Evolutionary conservation across 1,140 invertebrate genomes (phyloP).

Genomic region (Apis laboriosa): DNA sequence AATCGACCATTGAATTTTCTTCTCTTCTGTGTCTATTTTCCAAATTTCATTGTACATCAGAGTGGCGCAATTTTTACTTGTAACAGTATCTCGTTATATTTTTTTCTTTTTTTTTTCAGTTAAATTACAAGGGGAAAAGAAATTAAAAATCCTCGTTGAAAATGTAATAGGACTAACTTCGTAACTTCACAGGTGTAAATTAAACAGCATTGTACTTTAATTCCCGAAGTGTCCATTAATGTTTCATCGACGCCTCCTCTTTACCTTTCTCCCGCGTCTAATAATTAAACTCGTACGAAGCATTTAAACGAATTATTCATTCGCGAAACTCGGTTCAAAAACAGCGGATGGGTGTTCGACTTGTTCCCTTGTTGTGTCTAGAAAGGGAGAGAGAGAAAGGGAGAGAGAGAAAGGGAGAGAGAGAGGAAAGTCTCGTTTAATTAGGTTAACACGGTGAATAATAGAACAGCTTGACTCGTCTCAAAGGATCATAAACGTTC

Average conservation of each 20-base stretch:
- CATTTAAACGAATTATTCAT: conserved; percentile 13
- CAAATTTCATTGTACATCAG: too few species aligned
- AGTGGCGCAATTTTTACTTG: too few species aligned
- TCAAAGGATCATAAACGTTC: conserved; percentile 7
- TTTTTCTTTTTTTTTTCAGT: too few species aligned
- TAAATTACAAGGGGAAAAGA: too few species aligned
- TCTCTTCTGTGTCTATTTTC: too few species aligned
- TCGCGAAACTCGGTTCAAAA: conserved; percentile 16
- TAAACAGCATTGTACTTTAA: background rate
- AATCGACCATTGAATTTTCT: too few species aligned
- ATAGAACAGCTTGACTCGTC: conserved; percentile 7
- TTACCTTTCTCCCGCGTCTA: background rate
- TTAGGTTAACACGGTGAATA: conserved; percentile 25
- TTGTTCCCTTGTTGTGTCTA: background rate
- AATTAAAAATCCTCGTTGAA: too few species aligned
- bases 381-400: too few species aligned
- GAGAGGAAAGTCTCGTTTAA: background rate
- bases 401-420: too few species aligned
- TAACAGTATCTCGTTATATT: too few species aligned
- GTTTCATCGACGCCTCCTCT: background rate
- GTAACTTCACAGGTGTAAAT: background rate
- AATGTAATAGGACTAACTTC: too few species aligned
- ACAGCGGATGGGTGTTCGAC: background rate
- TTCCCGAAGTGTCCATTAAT: conserved; percentile 20
- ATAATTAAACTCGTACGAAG: conserved; percentile 13